Evolutionary conservation across 2,797 vertebrate genomes (phyloP), one percentile per base, ranked within the genome.

Genomic region (Pantherophis alleghaniensis): DNA sequence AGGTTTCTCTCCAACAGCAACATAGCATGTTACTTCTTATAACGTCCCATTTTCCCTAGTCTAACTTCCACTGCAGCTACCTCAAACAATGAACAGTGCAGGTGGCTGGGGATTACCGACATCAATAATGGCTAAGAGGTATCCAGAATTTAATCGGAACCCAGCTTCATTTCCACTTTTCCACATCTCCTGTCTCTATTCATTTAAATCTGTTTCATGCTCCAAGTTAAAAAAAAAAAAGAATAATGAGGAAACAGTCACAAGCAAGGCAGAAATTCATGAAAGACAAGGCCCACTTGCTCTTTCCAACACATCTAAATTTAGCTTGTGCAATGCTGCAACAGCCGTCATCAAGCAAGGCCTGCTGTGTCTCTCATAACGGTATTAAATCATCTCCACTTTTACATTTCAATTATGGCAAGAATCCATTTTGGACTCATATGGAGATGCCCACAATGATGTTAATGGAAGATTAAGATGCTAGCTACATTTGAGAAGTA

Each of bases 1-100:
- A 89, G 79, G 26, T 60, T 94, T 60, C 28, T 95, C 37, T 95
- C 94, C 93, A 95, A 92, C 0, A 60, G 90, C 91, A 93, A 26
- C 0, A 0, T 63, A 94, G 93, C 47, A 94, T 0, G 0, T 60
- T 94, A 51, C 90, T 20, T 94, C 91, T 94, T 92, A 47, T 59
- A 94, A 91, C 0, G 7, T 69, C 63, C 66, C 56, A 89, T 47
- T 95, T 89, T 91, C 57, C 92, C 79, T 1, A 0, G 5, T 7
- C 1, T 57, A 12, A 91, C 42, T 95, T 92, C 53, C 66, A 2
- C 0, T 89, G 16, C 42, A 86, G 37, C 91, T 95, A 74, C 69
- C 32, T 61, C 87, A 93, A 95, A 94, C 93, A 93, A 74, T 7
- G 3, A 55, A 89, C 55, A 90, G 92, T 95, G 74, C 6, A 69